A percentile compares a stretch with the other conserved stretches of the same genome.
phyloP scores from a whole-genome alignment of 2,797 vertebrate genomes.

The Okamejei kenojei region DNA sequence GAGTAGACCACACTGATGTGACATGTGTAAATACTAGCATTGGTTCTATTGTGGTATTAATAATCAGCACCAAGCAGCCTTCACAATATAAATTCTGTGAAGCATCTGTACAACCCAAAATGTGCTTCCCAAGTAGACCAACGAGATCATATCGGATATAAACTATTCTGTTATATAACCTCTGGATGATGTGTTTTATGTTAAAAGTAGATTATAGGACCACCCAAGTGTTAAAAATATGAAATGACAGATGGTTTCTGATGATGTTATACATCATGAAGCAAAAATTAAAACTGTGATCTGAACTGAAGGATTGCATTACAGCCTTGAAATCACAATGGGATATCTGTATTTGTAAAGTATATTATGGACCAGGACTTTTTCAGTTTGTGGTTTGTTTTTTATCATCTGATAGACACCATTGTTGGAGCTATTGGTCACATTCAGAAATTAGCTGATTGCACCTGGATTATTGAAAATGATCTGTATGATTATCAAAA shows the following conservation, averaged over 20 bases:
- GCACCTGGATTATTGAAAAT: not conserved
- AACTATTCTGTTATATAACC: constrained; percentile 23
- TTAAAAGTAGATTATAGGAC: constrained; percentile 28
- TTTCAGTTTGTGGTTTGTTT: not conserved
- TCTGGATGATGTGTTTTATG: constrained; percentile 21
- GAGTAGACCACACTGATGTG: constrained; percentile 34
- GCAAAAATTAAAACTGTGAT: constrained; percentile 20
- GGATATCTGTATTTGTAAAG: constrained; percentile 15
- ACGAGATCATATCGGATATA: constrained; percentile 14
- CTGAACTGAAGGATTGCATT: not conserved
- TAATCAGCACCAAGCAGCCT: constrained; percentile 18
- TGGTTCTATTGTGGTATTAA: constrained; percentile 27
- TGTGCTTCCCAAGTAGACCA: constrained; percentile 24
- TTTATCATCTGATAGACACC: not conserved
- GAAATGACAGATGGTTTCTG: constrained; percentile 26
- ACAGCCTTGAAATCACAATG: constrained; percentile 26
- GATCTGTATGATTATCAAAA: not conserved
- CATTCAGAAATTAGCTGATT: not conserved
- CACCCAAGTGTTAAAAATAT: constrained; percentile 30
- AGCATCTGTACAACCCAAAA: constrained; percentile 2
- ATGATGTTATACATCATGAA: constrained; percentile 23
- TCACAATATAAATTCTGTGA: constrained; percentile 20
- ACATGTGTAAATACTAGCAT: constrained; percentile 35
- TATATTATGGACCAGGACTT: not conserved
- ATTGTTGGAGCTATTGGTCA: not conserved